Percentiles rank a stretch among this genome's conserved stretches.
Evolutionary conservation across 2,113 vertebrate species (phyloP).

Genomic region (Sorex fumeus): DNA sequence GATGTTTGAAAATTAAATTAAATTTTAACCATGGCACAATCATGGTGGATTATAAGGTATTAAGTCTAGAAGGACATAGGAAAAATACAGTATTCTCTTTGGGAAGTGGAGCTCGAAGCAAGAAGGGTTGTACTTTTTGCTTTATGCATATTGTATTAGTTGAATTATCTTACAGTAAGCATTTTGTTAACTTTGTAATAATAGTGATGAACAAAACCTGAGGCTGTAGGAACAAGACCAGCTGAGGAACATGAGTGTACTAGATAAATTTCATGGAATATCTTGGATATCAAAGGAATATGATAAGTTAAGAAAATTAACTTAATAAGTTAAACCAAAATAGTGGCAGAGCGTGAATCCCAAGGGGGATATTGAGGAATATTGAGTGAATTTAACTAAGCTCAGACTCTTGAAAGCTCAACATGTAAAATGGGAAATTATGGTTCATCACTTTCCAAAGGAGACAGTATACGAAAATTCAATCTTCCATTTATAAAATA

Average conservation of each 20-base stretch:
- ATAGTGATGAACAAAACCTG: not conserved
- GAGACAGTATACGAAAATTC: not conserved
- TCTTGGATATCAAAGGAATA: not conserved
- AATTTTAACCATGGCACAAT: slow-evolving; percentile 38
- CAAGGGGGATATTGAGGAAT: not conserved
- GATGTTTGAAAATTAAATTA: slow-evolving; percentile 44
- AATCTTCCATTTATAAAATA: not conserved
- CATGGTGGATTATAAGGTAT: not conserved
- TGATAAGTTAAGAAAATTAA: not conserved
- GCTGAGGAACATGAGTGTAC: not conserved
- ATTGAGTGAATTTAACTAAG: slow-evolving; percentile 20
- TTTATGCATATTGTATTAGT: not conserved
- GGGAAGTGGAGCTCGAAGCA: not conserved
- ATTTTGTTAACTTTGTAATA: not conserved
- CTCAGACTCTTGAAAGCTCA: not conserved
- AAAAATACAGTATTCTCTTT: not conserved
- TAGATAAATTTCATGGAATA: not conserved
- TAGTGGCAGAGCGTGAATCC: not conserved
- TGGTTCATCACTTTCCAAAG: not conserved
- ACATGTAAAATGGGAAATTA: not conserved
- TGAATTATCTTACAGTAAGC: not conserved
- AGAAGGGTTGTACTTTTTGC: not conserved
- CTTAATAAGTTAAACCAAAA: not conserved
- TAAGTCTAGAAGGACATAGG: not conserved
- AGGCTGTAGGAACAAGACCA: not conserved